Evolutionary conservation across 2,888 invertebrate genomes (phyloP).

Genomic region (Phania funesta): DNA sequence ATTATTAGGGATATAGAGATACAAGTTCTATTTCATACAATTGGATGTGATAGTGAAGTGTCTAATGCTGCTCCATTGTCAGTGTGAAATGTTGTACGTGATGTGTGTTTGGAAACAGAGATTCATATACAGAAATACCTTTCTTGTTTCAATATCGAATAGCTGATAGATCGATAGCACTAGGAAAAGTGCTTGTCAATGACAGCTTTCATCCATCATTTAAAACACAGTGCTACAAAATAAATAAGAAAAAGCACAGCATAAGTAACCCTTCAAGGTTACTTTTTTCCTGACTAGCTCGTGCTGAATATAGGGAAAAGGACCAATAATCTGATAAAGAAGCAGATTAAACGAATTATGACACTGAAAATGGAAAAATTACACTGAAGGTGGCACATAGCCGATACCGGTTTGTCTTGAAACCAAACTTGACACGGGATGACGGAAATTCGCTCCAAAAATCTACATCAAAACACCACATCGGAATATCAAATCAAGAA

Average conservation of each 20-base stretch:
- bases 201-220: background rate
- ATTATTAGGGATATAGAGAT: background rate
- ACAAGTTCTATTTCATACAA: background rate
- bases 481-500: too few species aligned
- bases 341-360: too few species aligned
- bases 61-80: conserved; percentile 40
- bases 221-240: background rate
- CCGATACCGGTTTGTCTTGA: too few species aligned
- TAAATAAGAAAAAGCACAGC: too few species aligned
- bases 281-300: too few species aligned
- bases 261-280: background rate
- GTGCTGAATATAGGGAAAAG: too few species aligned
- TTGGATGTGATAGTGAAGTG: conserved; percentile 41
- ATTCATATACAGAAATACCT: background rate
- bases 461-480: too few species aligned
- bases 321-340: too few species aligned
- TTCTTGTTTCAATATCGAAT: background rate
- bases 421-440: too few species aligned
- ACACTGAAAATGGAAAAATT: too few species aligned
- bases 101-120: conserved; percentile 40
- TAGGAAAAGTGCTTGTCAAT: conserved; percentile 38
- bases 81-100: conserved; percentile 47
- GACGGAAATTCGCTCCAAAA: too few species aligned
- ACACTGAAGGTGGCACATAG: too few species aligned
- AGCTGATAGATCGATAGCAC: conserved; percentile 6